These are phyloP conservation scores for Caenorhabditis japonica DNA, from an alignment of 2,888 invertebrate genomes.

Conservation along the genomic window DNA sequence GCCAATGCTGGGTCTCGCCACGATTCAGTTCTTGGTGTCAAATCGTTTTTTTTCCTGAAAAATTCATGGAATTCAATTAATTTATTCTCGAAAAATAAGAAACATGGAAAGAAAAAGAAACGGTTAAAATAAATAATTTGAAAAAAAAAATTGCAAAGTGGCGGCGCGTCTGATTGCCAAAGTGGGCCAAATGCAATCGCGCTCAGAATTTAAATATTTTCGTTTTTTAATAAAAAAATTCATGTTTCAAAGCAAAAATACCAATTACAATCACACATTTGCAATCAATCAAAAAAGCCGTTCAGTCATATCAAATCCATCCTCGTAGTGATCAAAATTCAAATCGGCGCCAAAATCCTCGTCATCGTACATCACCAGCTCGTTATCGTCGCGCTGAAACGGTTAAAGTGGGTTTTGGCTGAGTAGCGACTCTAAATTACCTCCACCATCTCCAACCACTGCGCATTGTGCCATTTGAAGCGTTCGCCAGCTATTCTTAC, in stretches of 20 bases:
- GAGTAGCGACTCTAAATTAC: background rate
- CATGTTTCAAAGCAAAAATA: background rate
- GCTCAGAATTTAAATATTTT: too few species aligned
- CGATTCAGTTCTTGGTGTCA: too few species aligned
- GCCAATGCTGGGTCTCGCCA: too few species aligned
- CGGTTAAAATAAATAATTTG: background rate
- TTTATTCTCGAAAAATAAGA: too few species aligned
- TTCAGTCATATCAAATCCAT: constrained; percentile 48
- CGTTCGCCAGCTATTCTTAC: constrained; percentile 91
- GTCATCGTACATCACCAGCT: constrained; percentile 28
- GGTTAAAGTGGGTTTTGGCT: background rate
- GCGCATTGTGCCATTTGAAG: constrained; percentile 97
- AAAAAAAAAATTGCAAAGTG: background rate
- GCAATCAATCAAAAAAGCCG: constrained; percentile 29
- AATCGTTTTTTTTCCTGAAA: too few species aligned
- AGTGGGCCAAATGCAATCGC: too few species aligned
- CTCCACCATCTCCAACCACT: constrained; percentile 96
- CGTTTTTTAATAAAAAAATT: background rate
- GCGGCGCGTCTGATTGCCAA: too few species aligned
- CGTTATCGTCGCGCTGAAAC: constrained; percentile 33
- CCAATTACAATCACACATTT: constrained; percentile 1
- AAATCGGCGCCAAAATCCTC: constrained; percentile 56
- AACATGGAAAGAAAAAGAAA: too few species aligned
- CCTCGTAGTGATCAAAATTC: constrained; percentile 59
- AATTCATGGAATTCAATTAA: too few species aligned